Evolutionary conservation across 2,888 invertebrate genomes (phyloP), one percentile per base, ranked within the genome.

Genomic region (Microctonus brassicae): DNA sequence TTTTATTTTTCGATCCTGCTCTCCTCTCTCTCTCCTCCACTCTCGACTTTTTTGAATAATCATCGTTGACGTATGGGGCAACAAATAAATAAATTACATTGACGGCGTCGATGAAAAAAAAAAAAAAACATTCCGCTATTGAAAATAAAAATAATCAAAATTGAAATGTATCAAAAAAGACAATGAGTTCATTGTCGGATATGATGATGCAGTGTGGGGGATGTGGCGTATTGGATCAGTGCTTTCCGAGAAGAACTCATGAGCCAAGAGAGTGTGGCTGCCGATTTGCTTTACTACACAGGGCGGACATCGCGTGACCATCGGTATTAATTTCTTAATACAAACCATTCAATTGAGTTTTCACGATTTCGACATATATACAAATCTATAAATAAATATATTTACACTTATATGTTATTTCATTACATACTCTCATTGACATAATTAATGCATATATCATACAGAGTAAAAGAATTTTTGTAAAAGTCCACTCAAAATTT

Each of bases 251-350:
- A 83, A 91, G 94, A 87, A 90, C 92, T 88, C 90, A 91, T 80
- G 91, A 92, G 79, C 91, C 93, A 80, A 93, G 95, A 87, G 95
- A 95, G 89, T 95, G 95, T 88, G 95, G 95, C 89, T 95, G 95
- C 91, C 95, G 95, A 89, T 95, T 95, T 90, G 95, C 95, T 84
- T 91, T 95, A 86, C 92, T 95, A 86, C 95, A 95, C 90, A 93
- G 95, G 87, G 95, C 92, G 82, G 94, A 93, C 86, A 92, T 92
- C 88, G 91, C 87, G 85, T 87, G 86, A 87, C 86, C 83, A 86
- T 85, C 85, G 87, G 87, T 87, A 87, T 82, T 82, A 47, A 71
- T 55, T 57, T 24, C 34, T 52, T 57, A 57, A 66, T 66, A 24
- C 55, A 66, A 47, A 39, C 39, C 55, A 57, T 66, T 66, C 33